phyloP scores from a whole-genome alignment of 2,797 vertebrate species.

The Alcedo quadribrachys region DNA sequence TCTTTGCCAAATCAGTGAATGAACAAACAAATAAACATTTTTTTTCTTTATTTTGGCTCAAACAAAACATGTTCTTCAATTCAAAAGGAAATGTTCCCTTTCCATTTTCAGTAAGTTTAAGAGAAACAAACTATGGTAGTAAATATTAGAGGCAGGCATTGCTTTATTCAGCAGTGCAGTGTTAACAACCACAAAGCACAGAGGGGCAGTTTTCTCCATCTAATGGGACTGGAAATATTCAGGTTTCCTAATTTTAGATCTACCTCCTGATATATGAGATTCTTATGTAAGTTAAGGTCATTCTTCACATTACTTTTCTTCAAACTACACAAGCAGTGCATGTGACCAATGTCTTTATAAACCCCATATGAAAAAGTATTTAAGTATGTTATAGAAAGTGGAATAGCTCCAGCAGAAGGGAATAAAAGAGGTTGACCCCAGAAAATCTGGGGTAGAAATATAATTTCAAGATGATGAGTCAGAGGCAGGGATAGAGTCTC shows the following conservation, averaged over 20 bases:
- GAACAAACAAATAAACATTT: conserved; percentile 63
- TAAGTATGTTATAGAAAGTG: background rate
- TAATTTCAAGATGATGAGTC: background rate
- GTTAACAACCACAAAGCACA: background rate
- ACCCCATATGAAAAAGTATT: background rate
- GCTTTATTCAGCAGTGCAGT: background rate
- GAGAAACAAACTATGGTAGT: conserved; percentile 7
- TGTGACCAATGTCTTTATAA: background rate
- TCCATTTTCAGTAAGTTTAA: conserved; percentile 40
- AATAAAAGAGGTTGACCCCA: background rate
- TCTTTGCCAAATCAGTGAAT: conserved; percentile 44
- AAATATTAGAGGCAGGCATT: conserved; percentile 7
- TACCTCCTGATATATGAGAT: background rate
- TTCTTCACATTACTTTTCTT: background rate
- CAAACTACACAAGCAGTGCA: background rate
- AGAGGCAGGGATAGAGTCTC: background rate
- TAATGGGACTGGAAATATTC: background rate
- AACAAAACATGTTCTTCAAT: conserved; percentile 5
- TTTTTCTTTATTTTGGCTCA: conserved; percentile 1
- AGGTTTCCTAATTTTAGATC: background rate
- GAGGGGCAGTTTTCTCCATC: background rate
- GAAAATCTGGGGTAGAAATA: background rate
- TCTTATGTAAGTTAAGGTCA: background rate
- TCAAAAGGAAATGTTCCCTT: conserved; percentile 27
- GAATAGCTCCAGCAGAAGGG: background rate